Evolutionary conservation across 2,888 invertebrate species (phyloP), one percentile per base, ranked within the genome.

Genomic region (Chromoteleia sp.): DNA sequence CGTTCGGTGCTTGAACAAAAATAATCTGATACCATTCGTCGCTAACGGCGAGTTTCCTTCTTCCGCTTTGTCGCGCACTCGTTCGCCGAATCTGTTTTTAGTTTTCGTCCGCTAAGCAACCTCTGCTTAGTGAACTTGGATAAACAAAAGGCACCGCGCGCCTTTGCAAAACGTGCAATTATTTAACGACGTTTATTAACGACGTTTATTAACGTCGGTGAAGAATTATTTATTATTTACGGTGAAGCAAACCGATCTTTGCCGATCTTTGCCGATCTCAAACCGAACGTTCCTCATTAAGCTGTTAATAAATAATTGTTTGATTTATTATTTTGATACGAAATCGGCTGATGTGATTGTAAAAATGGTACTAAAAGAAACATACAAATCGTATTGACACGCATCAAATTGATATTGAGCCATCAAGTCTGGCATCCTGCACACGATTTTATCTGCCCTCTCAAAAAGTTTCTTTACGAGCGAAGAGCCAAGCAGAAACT

Each of bases 391-490:
- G 58, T 36, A 58, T 58, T 29, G 33, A 29, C 48, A 50, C 14
- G n/a, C n/a, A 21, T 48, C 5, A 65, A 52, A 52, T 52, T 52
- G 48, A 52, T 54, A 67, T 41, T 12, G 52, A 41, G 25, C 30
- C 29, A 29, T 61, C 43, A 8, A 19, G 43, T 45, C 43, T 45
- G 43, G 17, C 43, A 45, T 4, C 65, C 2, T 33, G 41, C 17
- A n/a, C 30, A 19, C 59, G 17, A 45, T 70, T 70, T 59, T 50
- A 58, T 59, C 39, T 25, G n/a, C 1, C 21, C 17, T 29, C 10
- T 14, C n/a, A 12, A 58, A 71, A 71, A 41, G 10, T 71, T 71
- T 43, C 30, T 73, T 61, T 61, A 54, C 61, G 73, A 73, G 19
- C 36, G 36, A 29, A 71, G 19, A 52, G 14, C 15, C 43, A 12